Percentiles rank a stretch among this genome's conserved stretches.
These are phyloP conservation scores for Lophochroa leadbeateri DNA, from an alignment of 2,113 vertebrate species.

Conservation along the genomic window DNA sequence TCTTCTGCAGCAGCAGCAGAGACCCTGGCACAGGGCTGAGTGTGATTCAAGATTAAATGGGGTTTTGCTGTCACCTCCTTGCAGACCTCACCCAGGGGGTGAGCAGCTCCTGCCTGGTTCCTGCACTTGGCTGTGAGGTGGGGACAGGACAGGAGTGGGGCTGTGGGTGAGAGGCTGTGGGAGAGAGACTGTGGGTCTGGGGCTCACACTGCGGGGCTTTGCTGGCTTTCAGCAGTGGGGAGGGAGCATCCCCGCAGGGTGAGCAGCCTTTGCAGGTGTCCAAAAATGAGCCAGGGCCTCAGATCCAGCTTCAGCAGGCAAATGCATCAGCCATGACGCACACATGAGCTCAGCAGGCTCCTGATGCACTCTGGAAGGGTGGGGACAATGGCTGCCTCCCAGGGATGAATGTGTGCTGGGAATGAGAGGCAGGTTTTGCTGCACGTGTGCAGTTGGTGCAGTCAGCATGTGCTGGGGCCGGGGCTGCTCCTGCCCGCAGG, in stretches of 20 bases:
- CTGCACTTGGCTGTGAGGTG: background rate
- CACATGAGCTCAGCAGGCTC: background rate
- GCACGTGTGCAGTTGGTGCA: accelerated
- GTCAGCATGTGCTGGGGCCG: accelerated
- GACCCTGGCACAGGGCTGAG: background rate
- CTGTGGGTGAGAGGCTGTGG: too few species aligned
- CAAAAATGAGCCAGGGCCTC: background rate
- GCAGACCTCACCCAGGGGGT: background rate
- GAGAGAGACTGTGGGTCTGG: accelerated
- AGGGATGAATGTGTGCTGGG: accelerated
- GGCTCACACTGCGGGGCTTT: accelerated
- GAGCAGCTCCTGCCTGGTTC: accelerated
- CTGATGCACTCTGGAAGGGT: accelerated
- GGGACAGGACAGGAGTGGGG: background rate
- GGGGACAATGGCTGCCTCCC: background rate
- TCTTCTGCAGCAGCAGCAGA: accelerated
- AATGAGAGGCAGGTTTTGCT: background rate
- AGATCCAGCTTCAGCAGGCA: background rate
- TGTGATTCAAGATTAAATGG: background rate
- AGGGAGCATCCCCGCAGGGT: accelerated
- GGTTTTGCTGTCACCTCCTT: background rate
- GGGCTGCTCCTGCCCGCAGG: background rate
- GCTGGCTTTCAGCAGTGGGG: background rate
- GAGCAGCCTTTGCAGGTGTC: background rate
- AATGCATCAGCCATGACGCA: background rate